These are phyloP conservation scores for Sula dactylatra DNA, from an alignment of 2,113 vertebrate genomes.

Conservation along the genomic window DNA sequence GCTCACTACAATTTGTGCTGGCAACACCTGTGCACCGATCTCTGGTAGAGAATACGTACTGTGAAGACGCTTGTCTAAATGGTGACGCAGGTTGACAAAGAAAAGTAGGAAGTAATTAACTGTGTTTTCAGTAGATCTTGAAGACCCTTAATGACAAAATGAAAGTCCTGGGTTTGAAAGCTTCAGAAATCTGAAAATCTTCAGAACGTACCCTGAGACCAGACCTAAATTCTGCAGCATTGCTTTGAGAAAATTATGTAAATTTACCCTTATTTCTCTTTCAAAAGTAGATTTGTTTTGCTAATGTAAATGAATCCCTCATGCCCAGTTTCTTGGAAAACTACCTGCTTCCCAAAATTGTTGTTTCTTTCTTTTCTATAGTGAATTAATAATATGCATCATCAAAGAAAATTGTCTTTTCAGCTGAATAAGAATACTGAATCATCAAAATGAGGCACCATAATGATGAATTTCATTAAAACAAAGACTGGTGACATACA, in stretches of 20 bases:
- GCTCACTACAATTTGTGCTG: not conserved
- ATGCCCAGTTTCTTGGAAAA: constrained; percentile 34
- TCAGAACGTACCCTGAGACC: not conserved
- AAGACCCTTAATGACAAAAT: not conserved
- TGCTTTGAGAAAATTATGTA: not conserved
- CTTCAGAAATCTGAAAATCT: not conserved
- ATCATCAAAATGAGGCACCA: constrained; percentile 39
- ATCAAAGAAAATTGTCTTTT: constrained; percentile 71
- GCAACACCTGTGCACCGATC: not conserved
- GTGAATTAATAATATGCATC: constrained; percentile 50
- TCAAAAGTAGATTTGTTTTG: constrained; percentile 24
- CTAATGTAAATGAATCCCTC: constrained; percentile 57
- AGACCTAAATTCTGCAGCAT: constrained; percentile 7
- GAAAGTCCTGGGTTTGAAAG: not conserved
- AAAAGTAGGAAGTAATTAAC: not conserved
- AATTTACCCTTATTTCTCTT: constrained; percentile 13
- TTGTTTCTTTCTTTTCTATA: constrained; percentile 12
- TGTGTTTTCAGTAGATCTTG: not conserved
- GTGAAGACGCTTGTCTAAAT: not conserved
- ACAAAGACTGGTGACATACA: constrained; percentile 24
- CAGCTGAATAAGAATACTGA: constrained; percentile 52
- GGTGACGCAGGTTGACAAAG: not conserved
- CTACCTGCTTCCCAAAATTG: constrained; percentile 32
- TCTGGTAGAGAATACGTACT: not conserved
- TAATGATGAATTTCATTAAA: constrained; percentile 59